Percentiles rank a stretch among this genome's conserved stretches.
phyloP scores from a whole-genome alignment of 2,113 vertebrate species.

The Nanorana parkeri region DNA sequence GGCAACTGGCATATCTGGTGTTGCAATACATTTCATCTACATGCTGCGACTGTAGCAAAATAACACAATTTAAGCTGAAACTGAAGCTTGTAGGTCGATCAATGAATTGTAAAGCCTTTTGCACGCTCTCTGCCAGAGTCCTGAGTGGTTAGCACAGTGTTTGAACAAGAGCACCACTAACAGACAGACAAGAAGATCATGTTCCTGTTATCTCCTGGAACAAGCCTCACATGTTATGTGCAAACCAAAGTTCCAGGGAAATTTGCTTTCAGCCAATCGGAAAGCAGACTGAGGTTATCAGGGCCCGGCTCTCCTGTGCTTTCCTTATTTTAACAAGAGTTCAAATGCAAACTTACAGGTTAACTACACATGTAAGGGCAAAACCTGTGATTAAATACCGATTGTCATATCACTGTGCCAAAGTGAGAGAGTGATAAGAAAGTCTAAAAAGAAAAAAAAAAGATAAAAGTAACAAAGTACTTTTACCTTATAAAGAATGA shows the following conservation, averaged over 20 bases:
- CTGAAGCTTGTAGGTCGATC: not conserved
- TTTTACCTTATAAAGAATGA: no score
- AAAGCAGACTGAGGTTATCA: conserved; percentile 16
- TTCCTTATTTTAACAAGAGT: conserved; percentile 19
- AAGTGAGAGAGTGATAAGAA: no score
- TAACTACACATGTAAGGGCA: conserved; percentile 16
- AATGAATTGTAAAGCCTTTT: not conserved
- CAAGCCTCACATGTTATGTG: not conserved
- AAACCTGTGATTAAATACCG: not conserved
- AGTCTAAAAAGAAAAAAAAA: no score
- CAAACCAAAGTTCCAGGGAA: not conserved
- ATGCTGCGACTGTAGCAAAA: no score
- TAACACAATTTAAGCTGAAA: not conserved
- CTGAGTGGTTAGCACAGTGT: not conserved
- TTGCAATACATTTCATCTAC: no score
- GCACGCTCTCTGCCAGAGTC: not conserved
- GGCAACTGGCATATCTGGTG: no score
- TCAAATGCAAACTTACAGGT: conserved; percentile 24
- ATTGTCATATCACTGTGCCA: not conserved
- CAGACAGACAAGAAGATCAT: not conserved
- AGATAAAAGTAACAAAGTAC: no score
- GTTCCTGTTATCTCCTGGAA: not conserved
- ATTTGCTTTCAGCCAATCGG: not conserved
- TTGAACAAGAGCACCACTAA: not conserved
- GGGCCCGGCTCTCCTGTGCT: not conserved